Conservation (phyloP, 1,140 invertebrate species). For the Schlechtendalia chinensis region DNA sequence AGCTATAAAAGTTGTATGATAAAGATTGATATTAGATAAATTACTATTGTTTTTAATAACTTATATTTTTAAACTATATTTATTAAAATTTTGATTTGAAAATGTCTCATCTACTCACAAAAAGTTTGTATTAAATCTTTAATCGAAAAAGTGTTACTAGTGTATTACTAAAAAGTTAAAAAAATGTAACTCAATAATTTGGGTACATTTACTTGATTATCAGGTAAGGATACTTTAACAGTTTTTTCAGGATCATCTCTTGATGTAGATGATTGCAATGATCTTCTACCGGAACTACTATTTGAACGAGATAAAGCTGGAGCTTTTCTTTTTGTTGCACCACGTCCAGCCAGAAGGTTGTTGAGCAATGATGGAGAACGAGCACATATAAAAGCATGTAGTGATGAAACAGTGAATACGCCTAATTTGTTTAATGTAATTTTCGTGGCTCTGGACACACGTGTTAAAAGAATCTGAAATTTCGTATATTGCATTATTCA, state of each 20-base stretch:
- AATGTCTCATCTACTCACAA: too few relatives aligned
- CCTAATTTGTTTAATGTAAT: conserved; percentile 90
- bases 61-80: too few relatives aligned
- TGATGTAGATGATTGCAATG: conserved; percentile 74
- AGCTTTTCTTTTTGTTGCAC: conserved; percentile 80
- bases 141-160: too few relatives aligned
- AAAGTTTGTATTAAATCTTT: too few relatives aligned
- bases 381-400: conserved; percentile 96
- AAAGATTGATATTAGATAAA: too few relatives aligned
- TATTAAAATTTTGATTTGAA: too few relatives aligned
- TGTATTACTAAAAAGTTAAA: too few relatives aligned
- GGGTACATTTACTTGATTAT: conserved; percentile 66
- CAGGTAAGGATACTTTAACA: conserved; percentile 86
- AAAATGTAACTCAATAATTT: not conserved
- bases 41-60: too few relatives aligned
- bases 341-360: conserved; percentile 85
- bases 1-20: too few relatives aligned
- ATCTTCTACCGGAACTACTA: conserved; percentile 76
- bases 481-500: not conserved
- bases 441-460: conserved; percentile 93
- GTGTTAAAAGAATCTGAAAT: conserved; percentile 85
- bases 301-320: conserved; percentile 86
- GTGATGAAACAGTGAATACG: conserved; percentile 95
- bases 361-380: conserved; percentile 88
- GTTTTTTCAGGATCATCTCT: conserved; percentile 79